Conservation (phyloP, 2,797 vertebrate species). For the Gymnoscopelus microlampas region DNA sequence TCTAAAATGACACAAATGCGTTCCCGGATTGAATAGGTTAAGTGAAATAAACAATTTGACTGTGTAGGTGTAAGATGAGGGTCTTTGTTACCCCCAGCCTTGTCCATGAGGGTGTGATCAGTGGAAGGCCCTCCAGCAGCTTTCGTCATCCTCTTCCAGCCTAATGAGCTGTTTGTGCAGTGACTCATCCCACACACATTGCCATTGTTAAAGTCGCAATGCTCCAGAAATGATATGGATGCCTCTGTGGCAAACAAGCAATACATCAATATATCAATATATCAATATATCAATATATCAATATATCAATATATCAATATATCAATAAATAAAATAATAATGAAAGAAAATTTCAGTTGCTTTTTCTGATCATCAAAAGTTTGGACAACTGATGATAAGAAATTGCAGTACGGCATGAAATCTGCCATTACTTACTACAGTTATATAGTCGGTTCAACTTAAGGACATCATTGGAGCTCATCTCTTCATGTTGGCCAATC, state of each 20-base stretch:
- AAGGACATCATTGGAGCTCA: constrained; percentile 63
- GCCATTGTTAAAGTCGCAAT: constrained; percentile 48
- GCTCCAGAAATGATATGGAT: constrained; percentile 43
- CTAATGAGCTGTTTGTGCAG: constrained; percentile 14
- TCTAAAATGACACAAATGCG: no score
- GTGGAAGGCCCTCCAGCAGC: constrained; percentile 17
- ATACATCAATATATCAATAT: background rate
- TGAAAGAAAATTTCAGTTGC: no score
- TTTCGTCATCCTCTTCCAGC: constrained; percentile 31
- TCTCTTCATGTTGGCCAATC: constrained; percentile 86
- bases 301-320: no score
- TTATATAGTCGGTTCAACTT: constrained; percentile 85
- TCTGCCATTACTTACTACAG: constrained; percentile 83
- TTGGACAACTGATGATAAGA: no score
- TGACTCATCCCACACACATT: constrained; percentile 42
- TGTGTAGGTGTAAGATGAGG: background rate
- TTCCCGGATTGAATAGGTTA: no score
- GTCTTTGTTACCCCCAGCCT: background rate
- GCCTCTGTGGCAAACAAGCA: constrained; percentile 34
- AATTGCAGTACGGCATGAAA: background rate
- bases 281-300: no score
- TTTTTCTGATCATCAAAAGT: no score
- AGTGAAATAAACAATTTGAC: no score
- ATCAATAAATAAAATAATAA: no score
- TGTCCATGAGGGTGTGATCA: constrained; percentile 55